A percentile compares a stretch with the other conserved stretches of the same genome.
These are phyloP conservation scores for Oxystoma pomonae DNA, from an alignment of 2,888 invertebrate species.

Conservation along the genomic window DNA sequence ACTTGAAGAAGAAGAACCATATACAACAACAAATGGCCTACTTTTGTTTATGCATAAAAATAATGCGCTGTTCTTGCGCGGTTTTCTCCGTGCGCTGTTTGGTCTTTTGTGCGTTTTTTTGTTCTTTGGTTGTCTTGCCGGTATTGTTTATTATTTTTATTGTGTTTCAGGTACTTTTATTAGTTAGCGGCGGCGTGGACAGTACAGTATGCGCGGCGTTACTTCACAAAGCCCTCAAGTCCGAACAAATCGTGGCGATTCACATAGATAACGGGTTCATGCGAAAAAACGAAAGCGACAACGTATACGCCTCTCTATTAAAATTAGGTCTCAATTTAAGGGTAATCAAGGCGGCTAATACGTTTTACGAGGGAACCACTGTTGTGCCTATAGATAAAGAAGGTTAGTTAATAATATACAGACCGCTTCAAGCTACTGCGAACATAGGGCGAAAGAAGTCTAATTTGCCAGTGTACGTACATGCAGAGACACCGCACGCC, in stretches of 20 bases:
- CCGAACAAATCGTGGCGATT: slow-evolving; percentile 90
- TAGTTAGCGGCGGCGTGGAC: slow-evolving; percentile 98
- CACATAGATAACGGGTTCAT: slow-evolving; percentile 99
- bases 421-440: too few relatives aligned
- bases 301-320: slow-evolving; percentile 36
- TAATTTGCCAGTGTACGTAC: too few relatives aligned
- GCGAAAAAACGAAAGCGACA: slow-evolving; percentile 88
- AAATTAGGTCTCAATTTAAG: slow-evolving; percentile 47
- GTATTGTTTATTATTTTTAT: too few relatives aligned
- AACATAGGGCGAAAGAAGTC: too few relatives aligned
- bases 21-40: too few relatives aligned
- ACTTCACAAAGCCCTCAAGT: slow-evolving; percentile 81
- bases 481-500: too few relatives aligned
- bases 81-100: too few relatives aligned
- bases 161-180: slow-evolving; percentile 63
- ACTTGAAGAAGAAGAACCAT: too few relatives aligned
- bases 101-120: too few relatives aligned
- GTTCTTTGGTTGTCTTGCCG: too few relatives aligned
- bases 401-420: slow-evolving; percentile 21
- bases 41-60: too few relatives aligned
- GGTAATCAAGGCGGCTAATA: slow-evolving; percentile 67
- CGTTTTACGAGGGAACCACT: slow-evolving; percentile 79
- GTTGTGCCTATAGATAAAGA: slow-evolving; percentile 54
- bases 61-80: too few relatives aligned
- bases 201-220: slow-evolving; percentile 99